Percentiles rank a stretch among this genome's conserved stretches.
Conservation (phyloP, 2,113 vertebrate genomes). For the Lophotis ruficrista region DNA sequence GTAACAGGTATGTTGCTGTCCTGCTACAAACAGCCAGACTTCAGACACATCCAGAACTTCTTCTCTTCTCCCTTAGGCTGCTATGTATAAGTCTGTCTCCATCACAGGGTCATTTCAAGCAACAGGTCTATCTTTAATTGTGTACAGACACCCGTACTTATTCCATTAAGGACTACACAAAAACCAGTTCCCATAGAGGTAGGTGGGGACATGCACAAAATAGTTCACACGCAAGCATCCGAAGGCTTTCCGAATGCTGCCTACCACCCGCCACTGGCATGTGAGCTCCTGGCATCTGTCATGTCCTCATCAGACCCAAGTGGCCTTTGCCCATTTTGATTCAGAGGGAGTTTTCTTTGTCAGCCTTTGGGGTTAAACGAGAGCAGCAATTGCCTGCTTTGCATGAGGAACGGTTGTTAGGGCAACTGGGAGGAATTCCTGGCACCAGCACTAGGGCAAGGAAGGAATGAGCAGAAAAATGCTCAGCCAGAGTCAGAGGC, state of each 20-base stretch:
- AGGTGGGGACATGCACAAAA: not conserved
- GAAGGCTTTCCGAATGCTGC: not conserved
- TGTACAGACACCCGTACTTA: not conserved
- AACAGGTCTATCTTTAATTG: not conserved
- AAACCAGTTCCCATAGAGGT: not conserved
- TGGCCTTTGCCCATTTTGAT: not conserved
- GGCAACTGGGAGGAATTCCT: conserved; percentile 26
- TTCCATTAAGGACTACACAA: not conserved
- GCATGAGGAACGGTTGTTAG: not conserved
- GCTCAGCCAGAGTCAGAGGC: not conserved
- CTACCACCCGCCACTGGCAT: not conserved
- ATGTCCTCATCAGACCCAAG: not conserved
- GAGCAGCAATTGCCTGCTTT: not conserved
- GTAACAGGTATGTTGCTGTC: not conserved
- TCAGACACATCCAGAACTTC: not conserved
- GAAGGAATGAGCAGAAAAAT: conserved; percentile 19
- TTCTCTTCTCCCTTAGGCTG: not conserved
- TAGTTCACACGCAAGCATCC: not conserved
- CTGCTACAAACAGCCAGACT: not conserved
- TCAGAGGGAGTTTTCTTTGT: not conserved
- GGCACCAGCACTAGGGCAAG: not conserved
- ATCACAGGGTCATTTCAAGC: not conserved
- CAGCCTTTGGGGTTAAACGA: not conserved
- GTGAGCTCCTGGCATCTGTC: not conserved
- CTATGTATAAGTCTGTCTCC: not conserved